Conservation (phyloP, 37 sponge, comb jelly and placozoan genomes). For the Ianthella basta region DNA sequence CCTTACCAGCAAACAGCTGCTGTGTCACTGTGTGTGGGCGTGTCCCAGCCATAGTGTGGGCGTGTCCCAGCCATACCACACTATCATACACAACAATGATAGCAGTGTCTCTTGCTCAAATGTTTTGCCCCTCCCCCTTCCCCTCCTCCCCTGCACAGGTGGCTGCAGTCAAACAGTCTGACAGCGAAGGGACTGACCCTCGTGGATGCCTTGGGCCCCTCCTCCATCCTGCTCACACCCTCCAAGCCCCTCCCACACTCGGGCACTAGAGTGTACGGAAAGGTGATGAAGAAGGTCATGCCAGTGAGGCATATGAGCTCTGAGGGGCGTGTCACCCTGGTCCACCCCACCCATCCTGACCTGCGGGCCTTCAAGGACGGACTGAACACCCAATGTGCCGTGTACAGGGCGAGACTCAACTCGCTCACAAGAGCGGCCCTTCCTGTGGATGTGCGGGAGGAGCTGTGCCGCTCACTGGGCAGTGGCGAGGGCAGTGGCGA, state of each 20-base stretch:
- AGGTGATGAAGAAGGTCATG: slow-evolving; percentile 44
- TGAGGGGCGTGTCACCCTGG: slow-evolving; percentile 37
- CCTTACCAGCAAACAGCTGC: background rate
- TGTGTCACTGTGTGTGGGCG: background rate
- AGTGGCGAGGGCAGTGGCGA: background rate
- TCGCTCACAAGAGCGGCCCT: slow-evolving; percentile 40
- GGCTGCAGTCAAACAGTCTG: slow-evolving; percentile 75
- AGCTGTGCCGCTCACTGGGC: background rate
- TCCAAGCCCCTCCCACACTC: slow-evolving; percentile 50
- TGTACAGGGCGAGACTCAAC: slow-evolving; percentile 39
- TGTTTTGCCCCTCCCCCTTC: too few species aligned
- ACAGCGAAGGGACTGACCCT: slow-evolving; percentile 69
- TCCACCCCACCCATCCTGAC: slow-evolving; percentile 43
- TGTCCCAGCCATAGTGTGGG: background rate
- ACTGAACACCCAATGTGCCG: slow-evolving; percentile 34
- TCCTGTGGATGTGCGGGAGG: slow-evolving; percentile 15
- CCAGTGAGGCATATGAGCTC: slow-evolving; percentile 53
- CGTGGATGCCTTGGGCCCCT: slow-evolving; percentile 81
- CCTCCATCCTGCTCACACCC: slow-evolving; percentile 61
- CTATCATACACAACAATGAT: too few species aligned
- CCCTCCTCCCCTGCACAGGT: slow-evolving; percentile 29
- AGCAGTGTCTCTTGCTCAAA: too few species aligned
- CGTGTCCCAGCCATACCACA: too few species aligned
- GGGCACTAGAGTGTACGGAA: slow-evolving; percentile 55
- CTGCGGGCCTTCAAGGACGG: slow-evolving; percentile 2